Conservation (phyloP, 2,797 vertebrate genomes). For the Sparidentex hasta region DNA sequence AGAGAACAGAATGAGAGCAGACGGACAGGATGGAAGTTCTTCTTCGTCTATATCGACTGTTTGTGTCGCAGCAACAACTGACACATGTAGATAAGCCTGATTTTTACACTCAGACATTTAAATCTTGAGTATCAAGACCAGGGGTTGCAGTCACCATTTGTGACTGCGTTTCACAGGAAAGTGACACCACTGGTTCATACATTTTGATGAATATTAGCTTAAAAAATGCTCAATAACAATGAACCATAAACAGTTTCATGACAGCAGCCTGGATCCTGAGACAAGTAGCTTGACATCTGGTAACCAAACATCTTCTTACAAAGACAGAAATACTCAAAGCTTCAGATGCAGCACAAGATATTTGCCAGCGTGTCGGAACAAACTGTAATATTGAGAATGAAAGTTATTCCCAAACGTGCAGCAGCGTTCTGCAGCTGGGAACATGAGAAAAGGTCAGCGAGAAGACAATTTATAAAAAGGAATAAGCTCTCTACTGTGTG, state of each 20-base stretch:
- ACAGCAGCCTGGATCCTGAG: not conserved
- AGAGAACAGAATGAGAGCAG: no score
- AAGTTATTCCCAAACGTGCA: not conserved
- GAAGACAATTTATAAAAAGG: not conserved
- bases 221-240: not conserved
- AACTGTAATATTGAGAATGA: not conserved
- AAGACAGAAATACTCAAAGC: not conserved
- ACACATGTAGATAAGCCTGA: not conserved
- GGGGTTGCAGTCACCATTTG: no score
- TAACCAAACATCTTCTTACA: not conserved
- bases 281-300: not conserved
- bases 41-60: no score
- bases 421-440: not conserved
- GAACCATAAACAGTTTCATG: not conserved
- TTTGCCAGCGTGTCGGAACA: not conserved
- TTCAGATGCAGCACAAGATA: not conserved
- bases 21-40: no score
- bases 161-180: no score
- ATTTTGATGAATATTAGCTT: not conserved
- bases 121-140: not conserved
- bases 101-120: not conserved
- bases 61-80: no score
- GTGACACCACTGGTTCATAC: no score
- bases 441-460: not conserved
- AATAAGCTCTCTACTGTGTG: not conserved